Evolutionary conservation across 2,113 vertebrate genomes (phyloP).

Genomic region (Limnothrissa miodon): DNA sequence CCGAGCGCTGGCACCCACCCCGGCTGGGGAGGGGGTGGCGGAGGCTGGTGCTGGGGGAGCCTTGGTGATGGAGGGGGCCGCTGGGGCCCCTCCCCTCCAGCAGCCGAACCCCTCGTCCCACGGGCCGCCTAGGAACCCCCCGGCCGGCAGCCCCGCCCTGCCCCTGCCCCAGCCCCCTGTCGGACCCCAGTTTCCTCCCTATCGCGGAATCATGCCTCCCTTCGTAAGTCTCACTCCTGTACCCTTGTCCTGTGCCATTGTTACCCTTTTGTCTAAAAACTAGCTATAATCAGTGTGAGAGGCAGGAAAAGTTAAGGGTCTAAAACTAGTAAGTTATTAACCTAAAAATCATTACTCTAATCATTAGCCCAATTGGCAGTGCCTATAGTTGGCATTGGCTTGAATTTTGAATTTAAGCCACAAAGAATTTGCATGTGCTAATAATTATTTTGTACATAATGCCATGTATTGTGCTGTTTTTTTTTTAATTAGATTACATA

Average conservation of each 20-base stretch:
- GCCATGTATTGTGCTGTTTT: no score
- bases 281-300: neutral
- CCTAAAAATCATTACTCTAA: neutral
- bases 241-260: no score
- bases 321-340: neutral
- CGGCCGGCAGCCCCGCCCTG: slow-evolving; percentile 76
- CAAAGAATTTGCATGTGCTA: no score
- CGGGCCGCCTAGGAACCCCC: slow-evolving; percentile 76
- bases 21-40: slow-evolving; percentile 72
- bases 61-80: slow-evolving; percentile 73
- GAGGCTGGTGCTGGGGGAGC: slow-evolving; percentile 72
- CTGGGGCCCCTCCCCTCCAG: slow-evolving; percentile 58
- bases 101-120: slow-evolving; percentile 64
- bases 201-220: slow-evolving; percentile 87
- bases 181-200: slow-evolving; percentile 84
- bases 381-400: no score
- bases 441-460: no score
- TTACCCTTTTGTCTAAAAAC: neutral
- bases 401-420: no score
- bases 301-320: neutral
- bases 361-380: no score
- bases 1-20: slow-evolving; percentile 77
- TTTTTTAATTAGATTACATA: no score
- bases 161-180: slow-evolving; percentile 77
- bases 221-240: slow-evolving; percentile 74